A percentile compares a stretch with the other conserved stretches of the same genome.
These are phyloP conservation scores for Agriopis marginaria DNA, from an alignment of 2,888 invertebrate genomes.

Conservation along the genomic window DNA sequence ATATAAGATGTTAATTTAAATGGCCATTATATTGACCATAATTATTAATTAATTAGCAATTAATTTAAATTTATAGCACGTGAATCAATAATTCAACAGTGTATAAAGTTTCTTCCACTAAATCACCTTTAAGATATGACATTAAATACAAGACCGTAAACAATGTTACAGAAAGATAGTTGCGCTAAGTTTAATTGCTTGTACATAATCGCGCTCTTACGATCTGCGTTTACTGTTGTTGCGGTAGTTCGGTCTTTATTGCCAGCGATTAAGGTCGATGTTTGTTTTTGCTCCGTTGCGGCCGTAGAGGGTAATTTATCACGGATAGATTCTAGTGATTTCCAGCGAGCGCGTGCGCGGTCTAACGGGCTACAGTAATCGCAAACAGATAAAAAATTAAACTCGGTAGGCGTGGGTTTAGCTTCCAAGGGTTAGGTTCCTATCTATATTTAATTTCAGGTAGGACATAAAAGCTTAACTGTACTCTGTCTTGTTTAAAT, in stretches of 20 bases:
- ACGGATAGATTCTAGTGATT: slow-evolving; percentile 61
- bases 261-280: slow-evolving; percentile 41
- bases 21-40: slow-evolving; percentile 2
- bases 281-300: slow-evolving; percentile 39
- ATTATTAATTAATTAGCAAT: slow-evolving; percentile 16
- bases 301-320: slow-evolving; percentile 54
- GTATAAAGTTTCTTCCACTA: slow-evolving; percentile 34
- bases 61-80: slow-evolving; percentile 3
- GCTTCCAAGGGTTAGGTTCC: slow-evolving; percentile 31
- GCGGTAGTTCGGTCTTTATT: slow-evolving; percentile 39
- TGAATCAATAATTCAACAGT: slow-evolving; percentile 16
- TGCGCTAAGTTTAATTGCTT: slow-evolving; percentile 52
- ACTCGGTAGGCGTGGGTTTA: slow-evolving; percentile 36
- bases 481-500: slow-evolving; percentile 10
- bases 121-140: slow-evolving; percentile 44
- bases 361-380: slow-evolving; percentile 79
- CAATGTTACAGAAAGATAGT: slow-evolving; percentile 47
- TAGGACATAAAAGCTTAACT: slow-evolving; percentile 11
- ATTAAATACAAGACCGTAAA: slow-evolving; percentile 44
- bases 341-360: slow-evolving; percentile 65
- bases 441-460: slow-evolving; percentile 30
- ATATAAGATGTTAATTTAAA: not conserved
- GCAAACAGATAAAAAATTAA: slow-evolving; percentile 71
- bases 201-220: slow-evolving; percentile 46
- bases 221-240: slow-evolving; percentile 35